Percentiles rank a stretch among this genome's conserved stretches.
Conservation (phyloP, 2,113 vertebrate species). For the Oncorhynchus gorbuscha region DNA sequence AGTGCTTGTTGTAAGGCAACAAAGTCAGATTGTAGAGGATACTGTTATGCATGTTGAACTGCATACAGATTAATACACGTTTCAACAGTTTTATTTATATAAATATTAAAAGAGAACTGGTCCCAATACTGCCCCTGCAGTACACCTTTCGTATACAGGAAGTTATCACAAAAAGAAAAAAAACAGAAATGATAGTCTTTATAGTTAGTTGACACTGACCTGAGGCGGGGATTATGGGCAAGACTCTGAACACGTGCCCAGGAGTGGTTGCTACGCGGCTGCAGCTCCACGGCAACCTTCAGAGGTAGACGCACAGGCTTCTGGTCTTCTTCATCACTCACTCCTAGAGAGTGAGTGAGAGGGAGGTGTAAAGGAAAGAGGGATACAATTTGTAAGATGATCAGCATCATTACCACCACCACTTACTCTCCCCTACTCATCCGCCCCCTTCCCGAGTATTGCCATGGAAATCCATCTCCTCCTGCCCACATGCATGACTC, state of each 20-base stretch:
- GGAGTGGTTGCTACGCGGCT: constrained; percentile 91
- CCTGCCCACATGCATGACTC: constrained; percentile 49
- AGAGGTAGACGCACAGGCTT: constrained; percentile 94
- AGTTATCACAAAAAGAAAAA: too few species aligned
- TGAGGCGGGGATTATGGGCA: constrained; percentile 96
- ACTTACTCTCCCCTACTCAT: constrained; percentile 43
- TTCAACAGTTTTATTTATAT: too few species aligned
- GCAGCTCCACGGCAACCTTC: constrained; percentile 91
- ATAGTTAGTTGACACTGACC: constrained; percentile 66
- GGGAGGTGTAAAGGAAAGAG: not conserved
- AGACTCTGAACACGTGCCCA: constrained; percentile 96
- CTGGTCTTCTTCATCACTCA: constrained; percentile 98
- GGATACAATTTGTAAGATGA: constrained; percentile 4
- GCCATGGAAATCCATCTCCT: constrained; percentile 58
- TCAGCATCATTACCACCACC: constrained; percentile 15
- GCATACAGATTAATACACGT: too few species aligned
- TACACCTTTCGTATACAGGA: too few species aligned
- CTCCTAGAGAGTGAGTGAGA: constrained; percentile 68
- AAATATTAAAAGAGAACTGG: too few species aligned
- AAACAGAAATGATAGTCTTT: too few species aligned
- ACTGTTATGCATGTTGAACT: too few species aligned
- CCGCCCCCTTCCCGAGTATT: constrained; percentile 36
- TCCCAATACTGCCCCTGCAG: too few species aligned
- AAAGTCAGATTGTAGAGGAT: too few species aligned
- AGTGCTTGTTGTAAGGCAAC: too few species aligned